Base-by-base conservation (phyloP, 64 coral and sea anemone species). In the Montipora sp. region DNA sequence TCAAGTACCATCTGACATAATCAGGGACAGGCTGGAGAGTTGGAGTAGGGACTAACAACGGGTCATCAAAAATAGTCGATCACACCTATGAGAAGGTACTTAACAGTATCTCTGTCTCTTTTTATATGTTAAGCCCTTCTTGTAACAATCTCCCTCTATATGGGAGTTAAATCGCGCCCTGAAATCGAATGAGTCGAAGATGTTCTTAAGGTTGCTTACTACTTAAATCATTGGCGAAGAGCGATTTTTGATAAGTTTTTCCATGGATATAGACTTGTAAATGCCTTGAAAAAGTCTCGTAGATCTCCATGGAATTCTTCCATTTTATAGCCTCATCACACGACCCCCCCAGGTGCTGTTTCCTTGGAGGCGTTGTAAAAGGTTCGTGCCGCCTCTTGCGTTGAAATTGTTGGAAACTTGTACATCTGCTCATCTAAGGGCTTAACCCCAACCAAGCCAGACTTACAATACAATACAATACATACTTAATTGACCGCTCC, bases 91-190 rank as follows among this genome's bases (percentile, higher is more conserved):
- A 92, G 45, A 74, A 92, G 47, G 8, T 66, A 80, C 44, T 85
- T 92, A 7, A 92, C 20, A 43, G 72, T 92, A 72, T 77, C 90
- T 57, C 71, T 75, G 53, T 92, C 58, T 48, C 90, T n/a, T 86
- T 81, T 92, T 55, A 86, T 92, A 70, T 9, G 83, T 50, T 4
- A 92, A 24, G 5, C 60, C 65, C 18, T 51, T 78, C 8, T 77
- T 63, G 46, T 65, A 74, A 16, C 8, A 20, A 20, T 88, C 77
- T 13, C 75, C 69, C 69, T 73, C 69, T 73, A 73, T 22, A 5
- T 73, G 69, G 6, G 69, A 7, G 69, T 21, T 59, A 23, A 87
- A 18, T 57, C 11, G 11, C 7, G 43, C 20, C 22, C 51, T 80
- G 18, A 80, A 24, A 80, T 80, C 14, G 43, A 50, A 48, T 18